Evolutionary conservation across 30 jellyfish, hydroid and myxozoan species (phyloP).

Genomic region (Clytia hemisphaerica): DNA sequence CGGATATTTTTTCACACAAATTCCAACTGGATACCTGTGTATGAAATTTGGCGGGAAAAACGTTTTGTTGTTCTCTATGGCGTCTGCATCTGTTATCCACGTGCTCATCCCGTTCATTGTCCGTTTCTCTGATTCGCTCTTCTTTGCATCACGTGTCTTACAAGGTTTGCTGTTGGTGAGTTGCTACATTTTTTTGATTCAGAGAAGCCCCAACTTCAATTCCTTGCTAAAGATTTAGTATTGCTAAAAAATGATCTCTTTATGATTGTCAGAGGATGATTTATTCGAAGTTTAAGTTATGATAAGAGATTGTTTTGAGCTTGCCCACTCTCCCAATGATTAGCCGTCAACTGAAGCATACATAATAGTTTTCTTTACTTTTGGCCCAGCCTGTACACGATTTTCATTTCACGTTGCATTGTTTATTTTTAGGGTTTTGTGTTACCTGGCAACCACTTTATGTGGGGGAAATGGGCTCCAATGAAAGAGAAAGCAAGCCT

Average conservation of each 20-base stretch:
- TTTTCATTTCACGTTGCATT: neutral
- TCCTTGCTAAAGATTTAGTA: no score
- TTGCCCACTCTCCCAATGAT: no score
- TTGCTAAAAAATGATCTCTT: no score
- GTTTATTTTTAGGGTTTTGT: conserved; percentile 64
- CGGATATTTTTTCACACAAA: conserved; percentile 77
- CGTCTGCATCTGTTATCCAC: conserved; percentile 56
- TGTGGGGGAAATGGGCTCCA: conserved; percentile 97
- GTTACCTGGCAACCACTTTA: conserved; percentile 64
- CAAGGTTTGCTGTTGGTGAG: conserved; percentile 86
- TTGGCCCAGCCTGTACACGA: neutral
- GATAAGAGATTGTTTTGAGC: no score
- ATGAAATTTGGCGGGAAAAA: conserved; percentile 77
- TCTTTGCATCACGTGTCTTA: conserved; percentile 63
- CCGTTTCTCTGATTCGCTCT: conserved; percentile 51
- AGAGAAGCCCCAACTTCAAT: no score
- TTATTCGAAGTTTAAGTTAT: no score
- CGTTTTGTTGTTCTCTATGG: conserved; percentile 58
- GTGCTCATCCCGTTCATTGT: conserved; percentile 58
- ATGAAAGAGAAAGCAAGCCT: conserved; percentile 71
- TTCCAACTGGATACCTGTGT: conserved; percentile 89
- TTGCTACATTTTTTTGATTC: no score
- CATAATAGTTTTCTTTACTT: no score
- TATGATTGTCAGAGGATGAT: no score
- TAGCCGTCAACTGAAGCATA: no score